Conservation (phyloP, 2,888 invertebrate genomes). For the Synergus umbraculus region DNA sequence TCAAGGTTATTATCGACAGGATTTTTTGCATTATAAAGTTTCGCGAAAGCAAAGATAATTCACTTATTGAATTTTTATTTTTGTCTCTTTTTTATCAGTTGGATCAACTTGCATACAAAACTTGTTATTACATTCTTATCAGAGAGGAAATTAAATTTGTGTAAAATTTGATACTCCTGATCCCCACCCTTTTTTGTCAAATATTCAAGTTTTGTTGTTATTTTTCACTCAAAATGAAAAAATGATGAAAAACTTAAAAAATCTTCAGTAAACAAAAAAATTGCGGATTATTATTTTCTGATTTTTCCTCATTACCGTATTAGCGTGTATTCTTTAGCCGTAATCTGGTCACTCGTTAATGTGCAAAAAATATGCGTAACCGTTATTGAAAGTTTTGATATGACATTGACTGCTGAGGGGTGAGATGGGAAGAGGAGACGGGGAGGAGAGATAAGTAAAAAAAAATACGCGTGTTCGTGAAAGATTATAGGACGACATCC, state of each 20-base stretch:
- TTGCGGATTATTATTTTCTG: too few relatives aligned
- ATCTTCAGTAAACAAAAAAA: too few relatives aligned
- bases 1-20: not conserved
- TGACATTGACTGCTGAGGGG: slow-evolving; percentile 21
- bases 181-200: too few relatives aligned
- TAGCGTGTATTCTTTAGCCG: not conserved
- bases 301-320: too few relatives aligned
- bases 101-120: too few relatives aligned
- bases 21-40: not conserved
- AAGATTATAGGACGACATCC: slow-evolving; percentile 39
- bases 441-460: slow-evolving; percentile 46
- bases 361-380: slow-evolving; percentile 29
- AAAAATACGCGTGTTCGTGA: slow-evolving; percentile 41
- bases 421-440: not conserved
- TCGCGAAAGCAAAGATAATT: not conserved
- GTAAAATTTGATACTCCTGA: too few relatives aligned
- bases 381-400: slow-evolving; percentile 20
- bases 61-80: not conserved
- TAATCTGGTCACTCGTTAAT: not conserved
- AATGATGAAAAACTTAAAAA: too few relatives aligned
- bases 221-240: too few relatives aligned
- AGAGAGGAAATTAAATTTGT: too few relatives aligned
- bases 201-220: too few relatives aligned
- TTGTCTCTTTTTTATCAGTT: not conserved
- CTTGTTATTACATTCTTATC: too few relatives aligned